phyloP scores from a whole-genome alignment of 2,797 vertebrate genomes.

The Myoxocephalus aenaeus region DNA sequence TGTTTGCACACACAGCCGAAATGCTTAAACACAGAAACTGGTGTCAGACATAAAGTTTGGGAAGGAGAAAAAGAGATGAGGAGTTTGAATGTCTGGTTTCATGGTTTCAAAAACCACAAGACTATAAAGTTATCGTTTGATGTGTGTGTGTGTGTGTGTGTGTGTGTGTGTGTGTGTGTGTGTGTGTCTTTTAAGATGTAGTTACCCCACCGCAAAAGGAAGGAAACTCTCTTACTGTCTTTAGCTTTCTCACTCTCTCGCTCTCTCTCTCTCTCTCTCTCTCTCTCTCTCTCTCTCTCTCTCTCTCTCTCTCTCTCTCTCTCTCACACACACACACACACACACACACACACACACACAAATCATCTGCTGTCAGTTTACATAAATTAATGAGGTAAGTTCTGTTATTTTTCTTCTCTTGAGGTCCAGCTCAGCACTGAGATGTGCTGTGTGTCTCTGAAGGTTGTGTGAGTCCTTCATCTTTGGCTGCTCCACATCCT shows the following conservation, averaged over 20 bases:
- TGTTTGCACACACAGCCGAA: not conserved
- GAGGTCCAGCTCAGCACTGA: constrained; percentile 29
- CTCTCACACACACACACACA: constrained; percentile 13
- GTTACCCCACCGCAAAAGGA: constrained; percentile 50
- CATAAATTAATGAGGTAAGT: constrained; percentile 64
- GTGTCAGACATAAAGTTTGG: constrained; percentile 13
- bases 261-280: not conserved
- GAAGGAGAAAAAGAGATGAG: constrained; percentile 17
- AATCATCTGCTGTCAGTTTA: constrained; percentile 67
- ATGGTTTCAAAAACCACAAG: constrained; percentile 57
- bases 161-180: constrained; percentile 10
- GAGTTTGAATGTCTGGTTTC: constrained; percentile 38
- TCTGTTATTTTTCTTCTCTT: constrained; percentile 32
- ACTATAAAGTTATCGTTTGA: constrained; percentile 52
- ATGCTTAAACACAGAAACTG: not conserved
- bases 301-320: not conserved
- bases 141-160: no score
- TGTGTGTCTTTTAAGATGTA: constrained; percentile 24
- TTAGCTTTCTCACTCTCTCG: not conserved
- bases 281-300: not conserved
- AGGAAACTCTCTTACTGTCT: constrained; percentile 47
- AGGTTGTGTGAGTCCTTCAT: constrained; percentile 22
- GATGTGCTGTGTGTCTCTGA: constrained; percentile 27
- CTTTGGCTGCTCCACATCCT: constrained; percentile 38
- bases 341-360: constrained; percentile 26